These are phyloP conservation scores for Neodontobutis hainanensis DNA, from an alignment of 2,113 vertebrate species.

Conservation along the genomic window DNA sequence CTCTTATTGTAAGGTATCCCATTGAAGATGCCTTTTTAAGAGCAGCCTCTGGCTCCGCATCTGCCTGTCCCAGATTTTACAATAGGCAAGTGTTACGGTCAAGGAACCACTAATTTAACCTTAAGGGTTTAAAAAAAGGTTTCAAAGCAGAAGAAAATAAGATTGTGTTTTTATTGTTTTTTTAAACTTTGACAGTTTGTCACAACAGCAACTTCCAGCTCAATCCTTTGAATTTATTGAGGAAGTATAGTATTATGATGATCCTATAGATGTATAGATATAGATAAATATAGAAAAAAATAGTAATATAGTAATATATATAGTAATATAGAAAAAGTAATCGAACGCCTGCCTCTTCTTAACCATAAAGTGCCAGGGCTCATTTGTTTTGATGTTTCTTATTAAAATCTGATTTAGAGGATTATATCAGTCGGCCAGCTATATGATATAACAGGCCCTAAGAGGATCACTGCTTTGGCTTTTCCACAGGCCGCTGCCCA, in stretches of 20 bases:
- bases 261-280: no score
- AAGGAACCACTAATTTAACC: slow-evolving; percentile 77
- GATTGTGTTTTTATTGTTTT: slow-evolving; percentile 6
- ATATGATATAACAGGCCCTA: slow-evolving; percentile 71
- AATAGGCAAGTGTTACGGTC: slow-evolving; percentile 65
- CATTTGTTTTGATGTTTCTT: slow-evolving; percentile 44
- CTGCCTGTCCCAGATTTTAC: slow-evolving; percentile 78
- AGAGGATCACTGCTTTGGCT: slow-evolving; percentile 73
- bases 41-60: slow-evolving; percentile 60
- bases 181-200: neutral
- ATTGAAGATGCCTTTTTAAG: slow-evolving; percentile 54
- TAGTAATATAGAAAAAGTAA: no score
- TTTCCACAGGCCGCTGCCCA: slow-evolving; percentile 55
- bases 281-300: no score
- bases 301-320: no score
- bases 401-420: slow-evolving; percentile 65
- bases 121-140: slow-evolving; percentile 59
- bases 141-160: slow-evolving; percentile 29
- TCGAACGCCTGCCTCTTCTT: neutral
- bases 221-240: neutral
- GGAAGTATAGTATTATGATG: no score
- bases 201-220: slow-evolving; percentile 26
- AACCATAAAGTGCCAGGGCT: slow-evolving; percentile 6
- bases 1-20: slow-evolving; percentile 24
- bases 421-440: slow-evolving; percentile 63